These are phyloP conservation scores for Bombus ignitus DNA, from an alignment of 1,140 invertebrate genomes.

Conservation along the genomic window DNA sequence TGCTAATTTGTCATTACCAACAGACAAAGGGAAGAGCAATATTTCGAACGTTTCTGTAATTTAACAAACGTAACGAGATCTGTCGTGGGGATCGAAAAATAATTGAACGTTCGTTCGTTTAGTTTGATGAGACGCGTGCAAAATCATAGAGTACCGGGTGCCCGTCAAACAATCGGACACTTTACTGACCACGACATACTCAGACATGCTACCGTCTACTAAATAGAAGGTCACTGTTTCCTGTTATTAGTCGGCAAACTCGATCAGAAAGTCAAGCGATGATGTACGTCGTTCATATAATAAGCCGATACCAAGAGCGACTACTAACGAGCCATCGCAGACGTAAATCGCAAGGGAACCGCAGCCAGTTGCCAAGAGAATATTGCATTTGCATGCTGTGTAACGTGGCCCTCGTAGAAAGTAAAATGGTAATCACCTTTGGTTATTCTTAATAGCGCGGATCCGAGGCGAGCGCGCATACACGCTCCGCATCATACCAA, in stretches of 20 bases:
- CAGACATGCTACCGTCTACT: slow-evolving; percentile 17
- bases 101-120: neutral
- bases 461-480: neutral
- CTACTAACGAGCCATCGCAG: slow-evolving; percentile 40
- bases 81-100: neutral
- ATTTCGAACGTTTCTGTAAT: neutral
- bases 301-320: slow-evolving; percentile 40
- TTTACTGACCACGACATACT: slow-evolving; percentile 29
- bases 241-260: slow-evolving; percentile 49
- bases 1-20: neutral
- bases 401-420: slow-evolving; percentile 18
- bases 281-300: slow-evolving; percentile 47
- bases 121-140: neutral
- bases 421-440: slow-evolving; percentile 39
- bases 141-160: neutral
- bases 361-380: neutral
- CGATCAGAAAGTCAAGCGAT: slow-evolving; percentile 47
- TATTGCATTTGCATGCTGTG: slow-evolving; percentile 39
- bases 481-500: neutral
- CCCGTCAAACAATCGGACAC: slow-evolving; percentile 22
- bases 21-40: neutral
- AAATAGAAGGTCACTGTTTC: slow-evolving; percentile 46
- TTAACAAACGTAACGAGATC: neutral
- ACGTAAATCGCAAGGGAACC: slow-evolving; percentile 22
- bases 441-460: slow-evolving; percentile 22